These are phyloP conservation scores for Miichthys miiuy DNA, from an alignment of 2,797 vertebrate species.

Conservation along the genomic window DNA sequence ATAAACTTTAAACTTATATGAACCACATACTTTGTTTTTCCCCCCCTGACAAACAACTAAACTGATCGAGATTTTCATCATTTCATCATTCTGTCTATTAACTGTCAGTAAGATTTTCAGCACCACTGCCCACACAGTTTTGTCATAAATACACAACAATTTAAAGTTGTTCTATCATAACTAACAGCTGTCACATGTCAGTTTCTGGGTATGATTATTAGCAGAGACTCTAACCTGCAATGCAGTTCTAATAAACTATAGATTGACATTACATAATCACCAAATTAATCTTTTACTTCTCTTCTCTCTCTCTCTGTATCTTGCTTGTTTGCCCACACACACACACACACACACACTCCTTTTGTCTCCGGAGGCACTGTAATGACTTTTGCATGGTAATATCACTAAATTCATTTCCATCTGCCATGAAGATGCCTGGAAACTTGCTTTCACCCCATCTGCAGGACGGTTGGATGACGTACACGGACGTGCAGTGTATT, in stretches of 20 bases:
- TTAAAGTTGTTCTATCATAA: neutral
- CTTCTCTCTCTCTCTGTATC: neutral
- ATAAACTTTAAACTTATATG: too few species aligned
- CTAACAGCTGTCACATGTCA: neutral
- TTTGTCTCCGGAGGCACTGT: neutral
- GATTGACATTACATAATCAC: neutral
- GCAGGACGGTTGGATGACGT: neutral
- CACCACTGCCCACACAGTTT: neutral
- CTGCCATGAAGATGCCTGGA: neutral
- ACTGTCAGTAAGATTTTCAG: neutral
- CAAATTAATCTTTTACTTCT: neutral
- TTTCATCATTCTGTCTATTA: neutral
- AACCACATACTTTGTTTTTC: neutral
- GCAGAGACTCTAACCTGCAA: neutral
- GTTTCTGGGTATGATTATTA: neutral
- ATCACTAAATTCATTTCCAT: neutral
- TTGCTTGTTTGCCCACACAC: neutral
- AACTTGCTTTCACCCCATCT: neutral
- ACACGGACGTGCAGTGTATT: neutral
- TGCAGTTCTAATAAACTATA: neutral
- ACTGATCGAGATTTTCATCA: neutral
- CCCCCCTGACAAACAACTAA: neutral
- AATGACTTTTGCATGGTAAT: neutral
- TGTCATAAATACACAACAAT: neutral
- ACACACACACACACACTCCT: neutral